A percentile compares a stretch with the other conserved stretches of the same genome.
Conservation (phyloP, 2,888 invertebrate genomes). For the Erebia aethiops region DNA sequence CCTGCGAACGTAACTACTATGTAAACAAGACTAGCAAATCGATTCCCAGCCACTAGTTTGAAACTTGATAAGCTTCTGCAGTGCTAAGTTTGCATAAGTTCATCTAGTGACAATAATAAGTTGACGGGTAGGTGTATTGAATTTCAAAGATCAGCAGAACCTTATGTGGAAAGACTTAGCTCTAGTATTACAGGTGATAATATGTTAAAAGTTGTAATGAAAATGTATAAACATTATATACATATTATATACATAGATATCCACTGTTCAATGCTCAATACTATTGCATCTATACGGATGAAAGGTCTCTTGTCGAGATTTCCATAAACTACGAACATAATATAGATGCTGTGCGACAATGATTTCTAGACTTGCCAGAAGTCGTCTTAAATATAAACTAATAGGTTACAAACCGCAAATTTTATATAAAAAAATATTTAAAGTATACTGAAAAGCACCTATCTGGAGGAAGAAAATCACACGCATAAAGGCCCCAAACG, state of each 20-base stretch:
- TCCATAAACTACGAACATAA: no score
- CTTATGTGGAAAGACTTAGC: background rate
- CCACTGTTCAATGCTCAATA: no score
- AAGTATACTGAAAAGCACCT: background rate
- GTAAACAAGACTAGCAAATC: background rate
- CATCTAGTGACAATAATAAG: background rate
- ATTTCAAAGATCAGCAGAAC: background rate
- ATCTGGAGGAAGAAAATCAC: background rate
- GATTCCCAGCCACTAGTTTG: constrained; percentile 1
- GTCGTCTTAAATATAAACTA: no score
- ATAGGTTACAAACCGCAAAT: no score
- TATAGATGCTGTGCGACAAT: no score
- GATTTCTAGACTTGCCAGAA: no score
- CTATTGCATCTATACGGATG: no score
- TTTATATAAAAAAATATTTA: no score
- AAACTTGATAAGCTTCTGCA: constrained; percentile 7
- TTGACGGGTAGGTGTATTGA: background rate
- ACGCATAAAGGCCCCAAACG: background rate
- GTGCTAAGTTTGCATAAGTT: background rate
- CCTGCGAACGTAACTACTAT: background rate
- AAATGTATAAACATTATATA: no score
- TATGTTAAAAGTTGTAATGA: background rate
- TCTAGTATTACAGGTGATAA: background rate
- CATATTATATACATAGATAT: no score
- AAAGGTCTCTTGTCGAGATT: no score